A percentile compares a stretch with the other conserved stretches of the same genome.
Evolutionary conservation across 2,113 vertebrate genomes (phyloP).

Genomic region (Triplophysa dalaica): DNA sequence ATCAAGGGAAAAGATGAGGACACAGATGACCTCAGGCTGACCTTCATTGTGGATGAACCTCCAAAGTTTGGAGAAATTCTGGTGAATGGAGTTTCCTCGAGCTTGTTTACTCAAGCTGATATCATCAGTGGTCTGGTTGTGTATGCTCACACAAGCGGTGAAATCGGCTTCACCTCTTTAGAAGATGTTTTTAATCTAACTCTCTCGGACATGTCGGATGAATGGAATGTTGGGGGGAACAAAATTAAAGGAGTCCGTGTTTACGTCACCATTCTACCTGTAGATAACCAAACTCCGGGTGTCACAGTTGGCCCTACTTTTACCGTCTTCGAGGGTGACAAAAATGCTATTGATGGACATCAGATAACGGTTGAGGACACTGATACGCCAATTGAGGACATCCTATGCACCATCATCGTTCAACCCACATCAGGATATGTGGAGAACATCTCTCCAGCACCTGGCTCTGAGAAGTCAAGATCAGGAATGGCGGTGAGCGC

Average conservation of each 20-base stretch:
- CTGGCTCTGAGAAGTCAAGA: conserved; percentile 94
- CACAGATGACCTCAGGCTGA: conserved; percentile 86
- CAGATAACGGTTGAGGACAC: conserved; percentile 81
- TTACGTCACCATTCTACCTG: conserved; percentile 86
- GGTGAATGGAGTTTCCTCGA: conserved; percentile 79
- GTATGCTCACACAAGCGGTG: conserved; percentile 87
- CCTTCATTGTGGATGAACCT: conserved; percentile 84
- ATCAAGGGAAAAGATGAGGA: conserved; percentile 83
- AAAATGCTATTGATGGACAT: conserved; percentile 73
- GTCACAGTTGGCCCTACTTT: conserved; percentile 80
- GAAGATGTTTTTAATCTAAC: conserved; percentile 88
- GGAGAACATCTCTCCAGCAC: conserved; percentile 92
- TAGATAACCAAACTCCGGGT: conserved; percentile 86
- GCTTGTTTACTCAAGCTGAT: conserved; percentile 86
- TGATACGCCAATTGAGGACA: conserved; percentile 85
- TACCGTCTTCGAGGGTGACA: conserved; percentile 82
- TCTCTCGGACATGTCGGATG: conserved; percentile 85
- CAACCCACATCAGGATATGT: conserved; percentile 88
- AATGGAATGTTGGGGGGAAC: conserved; percentile 83
- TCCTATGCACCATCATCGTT: conserved; percentile 88
- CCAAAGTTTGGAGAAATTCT: conserved; percentile 83
- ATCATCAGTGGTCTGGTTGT: conserved; percentile 85
- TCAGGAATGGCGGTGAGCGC: conserved; percentile 88
- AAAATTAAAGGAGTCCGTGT: conserved; percentile 82
- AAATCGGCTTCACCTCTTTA: conserved; percentile 82